phyloP scores from a whole-genome alignment of 2,888 invertebrate genomes.

The Sepiola atlantica region DNA sequence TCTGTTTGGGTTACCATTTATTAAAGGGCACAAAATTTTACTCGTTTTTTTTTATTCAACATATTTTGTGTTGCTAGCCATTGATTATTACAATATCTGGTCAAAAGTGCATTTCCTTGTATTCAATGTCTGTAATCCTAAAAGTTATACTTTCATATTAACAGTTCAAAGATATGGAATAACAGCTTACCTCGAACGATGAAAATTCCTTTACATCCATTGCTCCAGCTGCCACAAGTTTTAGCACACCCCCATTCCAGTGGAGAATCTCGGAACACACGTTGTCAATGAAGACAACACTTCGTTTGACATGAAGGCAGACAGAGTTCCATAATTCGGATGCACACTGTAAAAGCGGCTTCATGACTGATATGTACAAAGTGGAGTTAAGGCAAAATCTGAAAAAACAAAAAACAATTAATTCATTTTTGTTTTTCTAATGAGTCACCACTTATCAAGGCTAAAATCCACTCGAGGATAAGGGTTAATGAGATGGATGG shows the following conservation, averaged over 20 bases:
- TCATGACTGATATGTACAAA: constrained; percentile 47
- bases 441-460: too few species aligned
- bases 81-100: too few species aligned
- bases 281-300: constrained; percentile 82
- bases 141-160: too few species aligned
- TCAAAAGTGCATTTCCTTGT: too few species aligned
- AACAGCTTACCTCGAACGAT: constrained; percentile 78
- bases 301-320: constrained; percentile 79
- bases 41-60: too few species aligned
- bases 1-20: too few species aligned
- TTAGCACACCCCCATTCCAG: constrained; percentile 80
- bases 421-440: too few species aligned
- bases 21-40: too few species aligned
- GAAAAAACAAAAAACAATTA: not conserved
- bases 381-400: not conserved
- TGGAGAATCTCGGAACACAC: constrained; percentile 81
- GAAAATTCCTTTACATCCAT: constrained; percentile 81
- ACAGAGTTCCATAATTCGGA: constrained; percentile 78
- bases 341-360: constrained; percentile 50
- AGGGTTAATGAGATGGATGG: too few species aligned
- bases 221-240: constrained; percentile 80
- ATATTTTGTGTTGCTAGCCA: too few species aligned
- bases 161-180: not conserved
- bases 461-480: too few species aligned
- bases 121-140: too few species aligned